These are phyloP conservation scores for Pomatorhinus ruficollis DNA, from an alignment of 2,113 vertebrate species.

Conservation along the genomic window DNA sequence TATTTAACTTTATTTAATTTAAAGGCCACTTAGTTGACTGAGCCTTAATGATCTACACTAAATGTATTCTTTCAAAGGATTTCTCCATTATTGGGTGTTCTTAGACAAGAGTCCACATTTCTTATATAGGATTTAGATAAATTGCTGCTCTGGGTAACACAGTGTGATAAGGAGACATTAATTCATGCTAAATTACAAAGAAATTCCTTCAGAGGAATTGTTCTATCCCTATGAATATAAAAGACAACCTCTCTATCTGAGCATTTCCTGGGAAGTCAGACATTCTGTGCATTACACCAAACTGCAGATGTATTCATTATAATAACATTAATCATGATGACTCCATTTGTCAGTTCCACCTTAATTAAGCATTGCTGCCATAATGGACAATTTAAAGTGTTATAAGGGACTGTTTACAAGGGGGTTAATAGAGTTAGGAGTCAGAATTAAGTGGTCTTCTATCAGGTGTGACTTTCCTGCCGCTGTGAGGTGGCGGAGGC, in stretches of 20 bases:
- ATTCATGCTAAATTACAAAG: slow-evolving; percentile 22
- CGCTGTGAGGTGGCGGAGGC: not conserved
- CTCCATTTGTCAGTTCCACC: slow-evolving; percentile 50
- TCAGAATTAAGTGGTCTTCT: not conserved
- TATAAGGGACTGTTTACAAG: slow-evolving; percentile 12
- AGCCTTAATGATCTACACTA: slow-evolving; percentile 48
- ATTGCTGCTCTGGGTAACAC: not conserved
- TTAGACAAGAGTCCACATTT: not conserved
- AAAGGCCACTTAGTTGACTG: slow-evolving; percentile 47
- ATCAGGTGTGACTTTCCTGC: not conserved
- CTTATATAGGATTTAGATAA: slow-evolving; percentile 26
- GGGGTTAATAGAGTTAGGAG: not conserved
- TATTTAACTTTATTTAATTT: slow-evolving; percentile 67
- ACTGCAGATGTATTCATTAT: slow-evolving; percentile 34
- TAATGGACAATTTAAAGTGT: slow-evolving; percentile 29
- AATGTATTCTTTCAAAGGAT: slow-evolving; percentile 23
- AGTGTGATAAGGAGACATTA: slow-evolving; percentile 33
- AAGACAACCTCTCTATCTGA: not conserved
- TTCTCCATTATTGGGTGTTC: slow-evolving; percentile 13
- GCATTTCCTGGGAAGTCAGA: slow-evolving; percentile 15
- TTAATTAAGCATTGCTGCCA: slow-evolving; percentile 37
- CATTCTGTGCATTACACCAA: slow-evolving; percentile 5
- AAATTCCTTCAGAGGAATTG: slow-evolving; percentile 34
- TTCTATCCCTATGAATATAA: slow-evolving; percentile 19
- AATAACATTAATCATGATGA: slow-evolving; percentile 42